Percentiles rank a stretch among this genome's conserved stretches.
These are phyloP conservation scores for Epizoanthus stellaris DNA, from an alignment of 92 coral and sea anemone species.

Conservation along the genomic window DNA sequence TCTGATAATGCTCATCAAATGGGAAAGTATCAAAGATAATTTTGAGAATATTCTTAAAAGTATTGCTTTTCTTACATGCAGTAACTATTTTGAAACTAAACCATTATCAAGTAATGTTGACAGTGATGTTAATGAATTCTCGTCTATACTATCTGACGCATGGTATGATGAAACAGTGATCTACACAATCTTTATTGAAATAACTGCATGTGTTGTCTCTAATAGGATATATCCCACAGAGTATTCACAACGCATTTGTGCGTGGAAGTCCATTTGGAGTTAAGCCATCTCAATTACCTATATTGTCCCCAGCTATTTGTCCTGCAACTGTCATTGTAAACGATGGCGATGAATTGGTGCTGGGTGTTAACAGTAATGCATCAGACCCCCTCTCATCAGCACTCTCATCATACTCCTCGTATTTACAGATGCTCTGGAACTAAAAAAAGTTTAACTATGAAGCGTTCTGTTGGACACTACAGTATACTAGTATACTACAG, in stretches of 20 bases:
- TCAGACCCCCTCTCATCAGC: not conserved
- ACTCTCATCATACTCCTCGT: not conserved
- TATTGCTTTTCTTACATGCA: not conserved
- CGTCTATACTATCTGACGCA: slow-evolving; percentile 1
- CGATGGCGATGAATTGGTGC: slow-evolving; percentile 21
- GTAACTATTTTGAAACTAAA: not conserved
- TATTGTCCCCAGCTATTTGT: slow-evolving; percentile 1
- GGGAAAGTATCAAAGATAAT: too few species aligned
- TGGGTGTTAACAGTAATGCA: not conserved
- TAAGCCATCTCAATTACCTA: slow-evolving; percentile 1
- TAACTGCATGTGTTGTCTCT: too few species aligned
- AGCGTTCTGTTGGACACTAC: slow-evolving; percentile 2
- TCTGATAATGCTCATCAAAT: too few species aligned
- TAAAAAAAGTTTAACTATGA: not conserved
- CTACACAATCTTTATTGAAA: too few species aligned
- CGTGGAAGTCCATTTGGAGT: slow-evolving; percentile 5
- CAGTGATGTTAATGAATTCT: not conserved
- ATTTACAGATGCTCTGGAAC: not conserved
- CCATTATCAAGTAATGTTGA: not conserved
- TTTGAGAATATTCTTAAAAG: not conserved
- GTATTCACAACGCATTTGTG: slow-evolving; percentile 8
- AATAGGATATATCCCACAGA: not conserved
- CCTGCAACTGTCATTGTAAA: not conserved
- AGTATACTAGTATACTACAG: not conserved
- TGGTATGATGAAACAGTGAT: too few species aligned